Base-by-base conservation (phyloP, 2,113 vertebrate genomes). In the Onychostoma macrolepis region DNA sequence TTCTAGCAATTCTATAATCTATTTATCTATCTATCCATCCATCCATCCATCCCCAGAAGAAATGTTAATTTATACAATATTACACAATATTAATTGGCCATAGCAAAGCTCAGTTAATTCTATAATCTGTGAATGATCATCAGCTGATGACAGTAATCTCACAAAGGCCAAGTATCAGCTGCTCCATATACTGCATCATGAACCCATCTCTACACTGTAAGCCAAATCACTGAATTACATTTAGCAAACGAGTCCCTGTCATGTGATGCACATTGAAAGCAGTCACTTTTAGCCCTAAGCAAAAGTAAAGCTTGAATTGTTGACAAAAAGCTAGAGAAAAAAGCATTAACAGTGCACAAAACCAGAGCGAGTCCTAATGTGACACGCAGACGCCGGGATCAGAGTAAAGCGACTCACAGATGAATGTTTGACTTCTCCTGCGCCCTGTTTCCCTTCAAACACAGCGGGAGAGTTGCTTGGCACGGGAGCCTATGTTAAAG, bases 371-470 rank as follows among this genome's bases (percentile, higher is more conserved):
- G 10, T 13, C n/a, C n/a, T 76, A 28, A 48, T 76, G 75, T 19
- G 15, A 48, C 26, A 78, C 9, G 28, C 26, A 53, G 26, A 78
- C 3, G 17, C 8, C 45, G 19, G 76, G 48, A 78, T 78, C 76
- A 33, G 76, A 19, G 45, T 79, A 56, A 79, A 56, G 11, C 30
- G 19, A 30, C 30, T 80, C 77, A 80, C 19, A 78, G 50, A 79
- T 4, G 24, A 53, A 53, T 58, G 50, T 58, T 38, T 38, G 21
- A 36, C 48, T 36, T 56, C 24, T 38, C 30, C 77, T 33, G 50
- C 0, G 3, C 50, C 58, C 50, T 1, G 50, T 61, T 80, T 33
- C 53, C 21, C 21, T 80, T 41, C n/a, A 80, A 38, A 58, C 77
- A 36, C 77, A 80, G 2, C 1, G 10, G 13, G 45, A 30, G 75